Conservation (phyloP, 2,797 vertebrate species). For the Brachyrhaphis roseni region DNA sequence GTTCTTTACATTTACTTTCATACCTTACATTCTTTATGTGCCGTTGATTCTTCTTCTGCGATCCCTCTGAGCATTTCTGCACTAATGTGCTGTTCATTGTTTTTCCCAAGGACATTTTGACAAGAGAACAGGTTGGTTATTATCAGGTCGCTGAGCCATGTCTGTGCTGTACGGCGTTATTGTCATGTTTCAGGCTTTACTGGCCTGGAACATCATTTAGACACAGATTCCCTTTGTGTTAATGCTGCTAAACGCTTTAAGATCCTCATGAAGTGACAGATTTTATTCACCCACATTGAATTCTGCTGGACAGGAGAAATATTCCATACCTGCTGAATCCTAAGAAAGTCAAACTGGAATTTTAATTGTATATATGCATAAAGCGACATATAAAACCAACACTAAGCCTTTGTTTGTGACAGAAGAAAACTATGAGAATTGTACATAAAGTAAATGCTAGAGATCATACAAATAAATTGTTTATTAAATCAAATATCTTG, state of each 20-base stretch:
- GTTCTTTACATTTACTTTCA: background rate
- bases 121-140: background rate
- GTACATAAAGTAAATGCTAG: too few relatives aligned
- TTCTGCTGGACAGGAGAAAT: too few relatives aligned
- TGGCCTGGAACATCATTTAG: background rate
- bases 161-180: background rate
- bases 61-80: background rate
- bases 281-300: background rate
- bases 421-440: too few relatives aligned
- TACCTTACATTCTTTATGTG: background rate
- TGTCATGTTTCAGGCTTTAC: background rate
- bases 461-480: too few relatives aligned
- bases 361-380: too few relatives aligned
- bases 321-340: too few relatives aligned
- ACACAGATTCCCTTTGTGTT: background rate
- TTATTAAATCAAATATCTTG: too few relatives aligned
- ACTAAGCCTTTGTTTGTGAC: too few relatives aligned
- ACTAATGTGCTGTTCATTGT: background rate
- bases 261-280: background rate
- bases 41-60: background rate
- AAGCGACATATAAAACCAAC: too few relatives aligned
- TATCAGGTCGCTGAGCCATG: background rate
- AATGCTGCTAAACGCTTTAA: background rate
- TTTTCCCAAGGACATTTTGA: background rate
- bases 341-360: too few relatives aligned